Evolutionary conservation across 1,140 invertebrate genomes (phyloP), one percentile per base, ranked within the genome.

Genomic region (Cephus cinctus): DNA sequence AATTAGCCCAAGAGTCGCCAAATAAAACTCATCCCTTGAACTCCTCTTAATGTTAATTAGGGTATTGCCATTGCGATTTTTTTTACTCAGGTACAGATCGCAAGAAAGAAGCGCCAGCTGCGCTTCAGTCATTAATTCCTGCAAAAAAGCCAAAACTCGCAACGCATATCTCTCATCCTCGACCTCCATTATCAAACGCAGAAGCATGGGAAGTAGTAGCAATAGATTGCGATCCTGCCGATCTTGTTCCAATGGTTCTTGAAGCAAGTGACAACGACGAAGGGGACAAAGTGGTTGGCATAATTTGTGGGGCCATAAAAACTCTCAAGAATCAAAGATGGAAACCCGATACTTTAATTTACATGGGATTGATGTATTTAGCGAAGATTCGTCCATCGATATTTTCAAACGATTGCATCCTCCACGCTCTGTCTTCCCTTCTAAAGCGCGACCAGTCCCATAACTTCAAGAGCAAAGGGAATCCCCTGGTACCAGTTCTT

Each of bases 281-380:
- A 59, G 76, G 65, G n/a, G 84, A 86, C 11, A 81, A 80, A 64
- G 77, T 83, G 45, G 80, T 86, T 40, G 75, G 81, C 11, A 50
- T 75, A 21, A 69, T 81, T 34, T 81, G 78, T 44, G 86, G 88
- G 3, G 83, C 85, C 11, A 81, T 90, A 14, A 83, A 83, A 54
- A 75, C 80, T 0, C 71, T 89, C 3, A 85, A 84, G 54, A 80
- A 79, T 31, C 81, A 85, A 39, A 76, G 84, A 30, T 82, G 83
- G 32, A 96, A 96, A 70, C 87, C 89, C 20, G 94, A 96, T 57
- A 82, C 82, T 21, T 76, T 90, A 8, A 75, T 92, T 0, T 90
- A 85, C 56, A 81, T 92, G 56, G 84, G 85, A 40, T 73, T 97
- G 30, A 80, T 93, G 20, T 92, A 92, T 69, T 65, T 95, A 12